A percentile compares a stretch with the other conserved stretches of the same genome.
phyloP scores from a whole-genome alignment of 2,888 invertebrate genomes.

The Hirtodrosophila cameraria region DNA sequence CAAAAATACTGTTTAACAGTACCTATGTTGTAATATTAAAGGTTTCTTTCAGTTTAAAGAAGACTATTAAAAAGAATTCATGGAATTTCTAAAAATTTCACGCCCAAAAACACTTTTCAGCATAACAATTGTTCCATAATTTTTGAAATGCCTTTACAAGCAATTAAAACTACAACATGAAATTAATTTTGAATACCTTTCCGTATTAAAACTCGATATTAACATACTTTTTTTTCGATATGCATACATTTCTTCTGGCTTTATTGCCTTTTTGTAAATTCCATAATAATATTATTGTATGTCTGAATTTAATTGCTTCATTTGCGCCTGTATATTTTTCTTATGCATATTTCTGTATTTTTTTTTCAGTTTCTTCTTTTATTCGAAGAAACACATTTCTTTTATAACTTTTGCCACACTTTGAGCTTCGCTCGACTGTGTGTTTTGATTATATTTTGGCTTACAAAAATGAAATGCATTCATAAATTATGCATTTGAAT shows the following conservation, averaged over 20 bases:
- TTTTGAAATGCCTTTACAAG: conserved; percentile 5
- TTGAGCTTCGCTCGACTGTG: conserved; percentile 24
- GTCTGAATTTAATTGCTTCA: conserved; percentile 57
- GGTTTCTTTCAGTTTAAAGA: too few relatives aligned
- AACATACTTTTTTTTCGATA: conserved; percentile 47
- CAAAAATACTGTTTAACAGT: too few relatives aligned
- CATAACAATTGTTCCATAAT: not conserved
- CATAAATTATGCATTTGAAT: conserved; percentile 75
- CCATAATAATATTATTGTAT: conserved; percentile 25
- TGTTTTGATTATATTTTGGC: conserved; percentile 36
- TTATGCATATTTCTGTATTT: not conserved
- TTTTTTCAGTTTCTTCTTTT: conserved; percentile 4
- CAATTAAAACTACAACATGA: conserved; percentile 58
- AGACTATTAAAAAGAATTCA: not conserved
- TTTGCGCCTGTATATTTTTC: conserved; percentile 61
- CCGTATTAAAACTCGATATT: conserved; percentile 44
- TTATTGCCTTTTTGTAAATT: conserved; percentile 44
- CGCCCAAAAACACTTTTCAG: too few relatives aligned
- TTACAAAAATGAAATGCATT: conserved; percentile 49
- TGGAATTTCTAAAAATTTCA: not conserved
- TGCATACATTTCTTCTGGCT: conserved; percentile 15
- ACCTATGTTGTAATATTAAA: too few relatives aligned
- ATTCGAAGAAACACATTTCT: conserved; percentile 14
- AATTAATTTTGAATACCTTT: conserved; percentile 43
- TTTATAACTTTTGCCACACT: conserved; percentile 63